Evolutionary conservation across 2,888 invertebrate species (phyloP).

Genomic region (Branchellion lobata): DNA sequence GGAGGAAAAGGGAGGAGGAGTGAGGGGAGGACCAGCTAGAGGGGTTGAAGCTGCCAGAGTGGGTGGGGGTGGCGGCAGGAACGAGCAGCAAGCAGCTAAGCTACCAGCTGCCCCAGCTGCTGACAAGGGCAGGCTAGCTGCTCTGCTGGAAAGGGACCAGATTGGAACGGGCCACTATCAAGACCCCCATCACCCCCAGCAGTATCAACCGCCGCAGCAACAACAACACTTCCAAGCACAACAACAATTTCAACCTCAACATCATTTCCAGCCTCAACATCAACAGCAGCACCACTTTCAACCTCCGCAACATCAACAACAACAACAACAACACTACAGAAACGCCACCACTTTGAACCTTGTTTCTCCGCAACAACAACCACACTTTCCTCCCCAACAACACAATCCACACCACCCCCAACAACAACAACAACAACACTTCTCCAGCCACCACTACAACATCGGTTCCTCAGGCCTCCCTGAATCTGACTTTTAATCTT

Average conservation of each 20-base stretch:
- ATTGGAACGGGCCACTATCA: constrained; percentile 34
- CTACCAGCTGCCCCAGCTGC: neutral
- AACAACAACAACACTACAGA: constrained; percentile 14
- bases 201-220: neutral
- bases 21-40: constrained; percentile 20
- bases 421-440: constrained; percentile 15
- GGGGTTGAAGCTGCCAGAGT: constrained; percentile 2
- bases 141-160: constrained; percentile 39
- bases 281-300: neutral
- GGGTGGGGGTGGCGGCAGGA: neutral
- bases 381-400: neutral
- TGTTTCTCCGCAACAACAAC: constrained; percentile 10
- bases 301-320: too few species aligned
- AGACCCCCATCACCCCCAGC: neutral
- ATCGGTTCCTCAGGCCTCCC: neutral
- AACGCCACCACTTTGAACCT: neutral
- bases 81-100: neutral
- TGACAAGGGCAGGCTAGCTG: constrained; percentile 17
- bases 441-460: neutral
- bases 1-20: constrained; percentile 40
- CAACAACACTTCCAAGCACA: neutral
- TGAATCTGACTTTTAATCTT: neutral
- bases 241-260: neutral
- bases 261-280: neutral
- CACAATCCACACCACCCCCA: constrained; percentile 1